Evolutionary conservation across 2,888 invertebrate species (phyloP), one percentile per base, ranked within the genome.

Genomic region (Scelioninae gen. 1): DNA sequence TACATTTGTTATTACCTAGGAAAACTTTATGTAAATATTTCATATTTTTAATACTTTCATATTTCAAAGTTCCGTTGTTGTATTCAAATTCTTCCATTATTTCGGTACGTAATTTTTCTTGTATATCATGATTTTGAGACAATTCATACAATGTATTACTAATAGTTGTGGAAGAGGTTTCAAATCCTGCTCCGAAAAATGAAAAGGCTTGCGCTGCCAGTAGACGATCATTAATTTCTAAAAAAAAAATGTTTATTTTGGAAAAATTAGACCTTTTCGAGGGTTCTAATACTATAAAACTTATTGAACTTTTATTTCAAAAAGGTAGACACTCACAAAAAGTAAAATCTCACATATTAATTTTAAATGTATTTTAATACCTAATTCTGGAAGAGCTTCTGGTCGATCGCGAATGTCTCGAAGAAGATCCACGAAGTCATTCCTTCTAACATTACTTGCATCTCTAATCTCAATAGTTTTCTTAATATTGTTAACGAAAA

Each of bases 101-200:
- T 85, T 93, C 93, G 10, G 86, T 51, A 11, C 89, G 85, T 16
- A 93, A 82, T 72, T 86, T 89, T 8, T 92, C 88, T 83, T 93
- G 93, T 6, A 92, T 85, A 0, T 90, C 86, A 4, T 89, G 91
- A 85, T 93, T 88, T 7, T 90, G 78, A 0, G 93, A 92, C 10
- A 93, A 87, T 69, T 91, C 90, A 78, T 92, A 92, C 0, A 92
- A 84, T 15, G 90, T 88, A 81, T 92, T 91, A 68, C 91, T 90
- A 51, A 93, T 88, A 0, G 93, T 91, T 0, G 92, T 89, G 0
- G 93, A 92, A 0, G 92, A 93, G 0, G 93, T 93, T 83, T 93
- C 93, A 81, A 93, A 93, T 6, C 93, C 93, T 45, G 92, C 93
- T 43, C 92, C 40, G 66, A 93, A 92, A 85, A 93, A 93, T 11